Evolutionary conservation across 2,113 vertebrate genomes (phyloP).

Genomic region (Agelaius tricolor): DNA sequence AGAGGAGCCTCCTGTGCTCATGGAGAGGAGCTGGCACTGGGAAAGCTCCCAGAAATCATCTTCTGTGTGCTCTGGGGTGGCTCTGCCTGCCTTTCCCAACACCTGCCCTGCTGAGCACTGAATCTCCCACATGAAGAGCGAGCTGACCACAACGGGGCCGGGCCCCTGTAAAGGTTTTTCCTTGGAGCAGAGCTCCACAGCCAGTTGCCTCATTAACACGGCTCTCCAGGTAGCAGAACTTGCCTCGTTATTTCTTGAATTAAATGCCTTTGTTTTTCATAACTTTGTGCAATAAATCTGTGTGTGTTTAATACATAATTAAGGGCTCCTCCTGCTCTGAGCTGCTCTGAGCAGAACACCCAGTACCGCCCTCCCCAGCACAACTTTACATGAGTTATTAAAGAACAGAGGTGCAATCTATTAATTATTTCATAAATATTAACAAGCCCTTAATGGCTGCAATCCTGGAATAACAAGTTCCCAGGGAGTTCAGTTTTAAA

Average conservation of each 20-base stretch:
- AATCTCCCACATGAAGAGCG: accelerated
- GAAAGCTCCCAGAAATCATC: not conserved
- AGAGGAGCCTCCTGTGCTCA: not conserved
- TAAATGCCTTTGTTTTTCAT: not conserved
- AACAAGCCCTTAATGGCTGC: conserved; percentile 1
- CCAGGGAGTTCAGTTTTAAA: not conserved
- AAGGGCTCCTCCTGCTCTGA: not conserved
- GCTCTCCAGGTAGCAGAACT: not conserved
- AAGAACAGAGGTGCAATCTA: conserved; percentile 7
- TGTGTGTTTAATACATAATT: conserved; percentile 24
- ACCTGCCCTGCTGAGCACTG: accelerated
- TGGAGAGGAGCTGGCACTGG: accelerated
- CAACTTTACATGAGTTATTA: not conserved
- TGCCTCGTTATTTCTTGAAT: not conserved
- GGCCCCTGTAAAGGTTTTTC: accelerated
- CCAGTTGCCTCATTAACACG: not conserved
- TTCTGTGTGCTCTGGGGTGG: accelerated
- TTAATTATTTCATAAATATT: conserved; percentile 64
- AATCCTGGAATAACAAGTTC: not conserved
- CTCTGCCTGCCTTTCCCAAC: not conserved
- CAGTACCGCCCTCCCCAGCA: not conserved
- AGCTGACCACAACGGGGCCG: accelerated
- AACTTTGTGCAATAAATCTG: not conserved
- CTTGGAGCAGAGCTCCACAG: not conserved
- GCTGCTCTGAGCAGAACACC: not conserved